Base-by-base conservation (phyloP, 2,888 invertebrate species). In the Octonoba sinensis region DNA sequence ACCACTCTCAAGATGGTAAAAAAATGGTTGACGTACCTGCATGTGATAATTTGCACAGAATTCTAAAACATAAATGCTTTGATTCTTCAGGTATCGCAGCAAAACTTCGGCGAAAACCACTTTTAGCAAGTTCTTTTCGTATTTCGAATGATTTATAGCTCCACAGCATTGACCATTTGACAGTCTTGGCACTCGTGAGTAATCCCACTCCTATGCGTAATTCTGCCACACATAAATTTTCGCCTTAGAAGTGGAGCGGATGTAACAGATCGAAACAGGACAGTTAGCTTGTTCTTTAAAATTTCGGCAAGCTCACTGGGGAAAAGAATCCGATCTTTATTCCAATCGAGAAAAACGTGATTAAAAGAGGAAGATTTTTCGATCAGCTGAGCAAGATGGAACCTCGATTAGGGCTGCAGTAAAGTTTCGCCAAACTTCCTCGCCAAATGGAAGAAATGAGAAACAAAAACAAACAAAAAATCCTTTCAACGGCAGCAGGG, bases 341-440 rank as follows among this genome's bases (percentile, higher is more conserved):
- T 44, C 11, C 44, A 15, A 36, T 27, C 24, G 11, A 57, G 49
- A 60, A 69, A 70, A 60, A 70, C 56, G 69, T 64, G 64, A 65
- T 51, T 46, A 16, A 59, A n/a, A 62, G 71, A 60, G 36, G 62
- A 69, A 13, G 36, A 73, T 66, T 57, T 56, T 36, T n/a, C 72
- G 67, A 79, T 79, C 79, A 79, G 79, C 79, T 79, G 79, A 67
- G 62, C 51, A 62, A 79, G 72, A 73, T 72, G 79, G 79, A 71
- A 72, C 79, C 79, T 73, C 27, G 56, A n/a, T 24, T 16, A 69
- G 73, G 79, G 79, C 73, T 79, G 69, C 73, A 36, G 59, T 15
- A 27, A 59, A 16, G 16, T 22, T 12, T 3, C 60, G 60, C 60
- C 44, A 44, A 36, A 4, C 18, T 11, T 16, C 11, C 44, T n/a